Evolutionary conservation across 2,113 vertebrate genomes (phyloP).

Genomic region (Lepisosteus oculatus): DNA sequence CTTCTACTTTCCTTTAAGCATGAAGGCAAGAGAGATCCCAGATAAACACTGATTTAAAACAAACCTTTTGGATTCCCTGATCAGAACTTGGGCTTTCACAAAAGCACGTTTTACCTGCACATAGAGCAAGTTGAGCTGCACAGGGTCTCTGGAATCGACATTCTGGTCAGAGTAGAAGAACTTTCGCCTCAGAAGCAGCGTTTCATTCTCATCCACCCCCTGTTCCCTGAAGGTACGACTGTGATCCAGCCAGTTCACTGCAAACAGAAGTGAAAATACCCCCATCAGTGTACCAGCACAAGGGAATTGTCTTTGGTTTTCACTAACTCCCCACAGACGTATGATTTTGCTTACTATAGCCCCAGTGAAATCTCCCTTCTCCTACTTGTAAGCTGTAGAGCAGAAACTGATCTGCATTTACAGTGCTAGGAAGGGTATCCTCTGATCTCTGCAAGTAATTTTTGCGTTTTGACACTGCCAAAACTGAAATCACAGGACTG

Average conservation of each 20-base stretch:
- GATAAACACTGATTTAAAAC: background rate
- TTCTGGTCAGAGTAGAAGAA: slow-evolving; percentile 99
- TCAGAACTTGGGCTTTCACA: slow-evolving; percentile 2
- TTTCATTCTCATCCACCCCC: slow-evolving; percentile 94
- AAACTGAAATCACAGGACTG: too few relatives aligned
- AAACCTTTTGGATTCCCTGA: background rate
- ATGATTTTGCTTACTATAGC: too few relatives aligned
- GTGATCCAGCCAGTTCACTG: slow-evolving; percentile 98
- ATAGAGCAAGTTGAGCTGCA: slow-evolving; percentile 95
- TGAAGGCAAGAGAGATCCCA: too few relatives aligned
- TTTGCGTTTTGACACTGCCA: too few relatives aligned
- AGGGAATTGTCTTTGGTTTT: too few relatives aligned
- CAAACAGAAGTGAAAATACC: slow-evolving; percentile 30
- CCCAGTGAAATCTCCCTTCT: too few relatives aligned
- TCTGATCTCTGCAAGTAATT: too few relatives aligned
- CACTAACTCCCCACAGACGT: too few relatives aligned
- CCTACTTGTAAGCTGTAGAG: too few relatives aligned
- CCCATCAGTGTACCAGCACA: background rate
- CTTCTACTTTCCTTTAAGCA: too few relatives aligned
- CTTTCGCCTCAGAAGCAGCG: slow-evolving; percentile 84
- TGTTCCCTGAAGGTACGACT: slow-evolving; percentile 95
- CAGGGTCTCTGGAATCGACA: slow-evolving; percentile 93
- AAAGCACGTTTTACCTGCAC: slow-evolving; percentile 78
- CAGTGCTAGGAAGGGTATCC: too few relatives aligned
- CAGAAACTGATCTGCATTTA: too few relatives aligned